Evolutionary conservation across 2,797 vertebrate genomes (phyloP).

Genomic region (Esox lucius): DNA sequence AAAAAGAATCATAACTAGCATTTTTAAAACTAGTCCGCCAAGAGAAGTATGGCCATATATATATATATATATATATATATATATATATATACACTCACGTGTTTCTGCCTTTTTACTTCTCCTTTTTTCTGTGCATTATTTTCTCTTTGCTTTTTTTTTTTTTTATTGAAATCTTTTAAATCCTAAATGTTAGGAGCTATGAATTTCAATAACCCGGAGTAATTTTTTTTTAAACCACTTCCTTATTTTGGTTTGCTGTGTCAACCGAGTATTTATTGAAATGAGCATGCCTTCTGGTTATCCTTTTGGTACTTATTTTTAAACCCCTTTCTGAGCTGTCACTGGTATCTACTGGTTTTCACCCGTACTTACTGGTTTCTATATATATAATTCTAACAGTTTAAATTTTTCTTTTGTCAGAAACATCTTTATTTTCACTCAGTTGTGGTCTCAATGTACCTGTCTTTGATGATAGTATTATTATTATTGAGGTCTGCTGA

Average conservation of each 20-base stretch:
- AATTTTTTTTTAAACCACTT: constrained; percentile 47
- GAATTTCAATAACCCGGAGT: constrained; percentile 15
- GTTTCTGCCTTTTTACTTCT: constrained; percentile 71
- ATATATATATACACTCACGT: constrained; percentile 52
- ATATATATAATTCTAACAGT: constrained; percentile 27
- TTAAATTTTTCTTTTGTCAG: constrained; percentile 43
- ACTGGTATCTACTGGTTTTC: constrained; percentile 61
- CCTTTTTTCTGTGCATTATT: constrained; percentile 50
- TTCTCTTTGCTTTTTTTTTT: constrained; percentile 29
- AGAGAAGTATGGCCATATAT: constrained; percentile 74
- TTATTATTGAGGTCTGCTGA: not conserved
- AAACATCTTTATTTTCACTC: constrained; percentile 15
- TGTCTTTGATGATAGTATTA: not conserved
- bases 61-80: constrained; percentile 28
- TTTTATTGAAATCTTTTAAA: constrained; percentile 31
- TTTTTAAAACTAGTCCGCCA: constrained; percentile 61
- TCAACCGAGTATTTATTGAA: constrained; percentile 78
- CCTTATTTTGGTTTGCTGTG: constrained; percentile 82
- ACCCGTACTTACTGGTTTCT: too few species aligned
- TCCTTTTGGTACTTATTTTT: constrained; percentile 37
- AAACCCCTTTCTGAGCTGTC: constrained; percentile 66
- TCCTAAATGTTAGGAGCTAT: not conserved
- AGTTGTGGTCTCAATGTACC: constrained; percentile 6
- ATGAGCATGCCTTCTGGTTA: constrained; percentile 49
- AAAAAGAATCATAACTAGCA: constrained; percentile 62